A percentile compares a stretch with the other conserved stretches of the same genome.
Conservation (phyloP, 2,797 vertebrate genomes). For the Mallotus villosus region DNA sequence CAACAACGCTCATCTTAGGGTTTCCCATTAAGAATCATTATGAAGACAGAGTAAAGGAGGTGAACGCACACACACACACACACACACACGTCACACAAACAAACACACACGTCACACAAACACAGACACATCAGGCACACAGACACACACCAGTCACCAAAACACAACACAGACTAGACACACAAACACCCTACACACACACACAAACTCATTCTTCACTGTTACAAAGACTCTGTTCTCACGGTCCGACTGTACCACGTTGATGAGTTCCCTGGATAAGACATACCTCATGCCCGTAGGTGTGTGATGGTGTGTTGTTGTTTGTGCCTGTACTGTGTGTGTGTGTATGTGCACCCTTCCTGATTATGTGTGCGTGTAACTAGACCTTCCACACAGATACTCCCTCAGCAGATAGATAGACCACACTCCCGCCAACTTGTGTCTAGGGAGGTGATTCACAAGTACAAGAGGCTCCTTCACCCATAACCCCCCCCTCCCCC, state of each 20-base stretch:
- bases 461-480: not conserved
- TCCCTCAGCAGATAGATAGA: not conserved
- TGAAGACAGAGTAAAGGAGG: not conserved
- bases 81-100: not conserved
- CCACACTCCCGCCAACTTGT: not conserved
- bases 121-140: not conserved
- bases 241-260: too few species aligned
- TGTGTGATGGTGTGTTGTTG: not conserved
- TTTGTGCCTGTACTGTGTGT: not conserved
- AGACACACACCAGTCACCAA: not conserved
- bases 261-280: too few species aligned
- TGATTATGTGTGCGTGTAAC: not conserved
- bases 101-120: not conserved
- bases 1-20: conserved; percentile 20
- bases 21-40: conserved; percentile 34
- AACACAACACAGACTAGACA: not conserved
- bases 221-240: too few species aligned
- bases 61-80: too few species aligned
- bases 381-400: not conserved
- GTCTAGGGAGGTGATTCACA: not conserved
- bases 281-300: not conserved
- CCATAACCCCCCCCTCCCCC: too few species aligned
- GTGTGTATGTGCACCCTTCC: not conserved
- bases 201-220: too few species aligned
- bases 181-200: too few species aligned